Evolutionary conservation across 2,888 invertebrate species (phyloP), one percentile per base, ranked within the genome.

Genomic region (Alcis repandata): DNA sequence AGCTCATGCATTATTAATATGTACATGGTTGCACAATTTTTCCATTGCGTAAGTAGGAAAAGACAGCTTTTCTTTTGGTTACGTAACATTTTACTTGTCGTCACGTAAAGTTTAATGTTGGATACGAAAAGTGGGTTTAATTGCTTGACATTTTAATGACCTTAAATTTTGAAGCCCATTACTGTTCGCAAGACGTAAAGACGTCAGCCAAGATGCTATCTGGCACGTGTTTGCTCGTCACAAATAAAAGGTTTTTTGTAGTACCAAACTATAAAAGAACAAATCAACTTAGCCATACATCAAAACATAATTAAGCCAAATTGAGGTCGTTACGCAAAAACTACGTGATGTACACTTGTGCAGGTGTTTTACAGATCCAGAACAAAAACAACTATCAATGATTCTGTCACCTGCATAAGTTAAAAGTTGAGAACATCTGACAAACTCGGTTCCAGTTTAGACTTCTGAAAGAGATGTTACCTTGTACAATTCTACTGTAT

Each of bases 41-140:
- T 80, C 80, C 76, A 67, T 85, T 82, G 71, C 75, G 79, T 67
- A 83, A 85, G 65, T 48, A 57, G 53, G 63, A 80, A 84, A 86
- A 84, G 79, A 73, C 65, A 71, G 63, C 62, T 79, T 83, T 86
- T 83, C 80, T 82, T 78, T 74, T 61, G 62, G 73, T 86, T 86
- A 79, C 78, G 74, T 80, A 84, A 86, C 62, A 27, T 38, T 15
- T 49, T n/a, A n/a, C n/a, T 49, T 60, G 62, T 56, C 22, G 52
- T 51, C 36, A 20, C 45, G 40, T 45, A 40, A 53, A 43, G 57
- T 62, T 33, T 33, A 59, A 51, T 33, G 20, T 13, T n/a, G 20
- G 13, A 11, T 17, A 27, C 15, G 36, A 22, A 41, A 54, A 15
- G 17, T 36, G 8, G 11, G 17, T 15, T 27, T 54, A 54, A 56